Evolutionary conservation across 2,888 invertebrate species (phyloP).

Genomic region (Drosophila neutralis): DNA sequence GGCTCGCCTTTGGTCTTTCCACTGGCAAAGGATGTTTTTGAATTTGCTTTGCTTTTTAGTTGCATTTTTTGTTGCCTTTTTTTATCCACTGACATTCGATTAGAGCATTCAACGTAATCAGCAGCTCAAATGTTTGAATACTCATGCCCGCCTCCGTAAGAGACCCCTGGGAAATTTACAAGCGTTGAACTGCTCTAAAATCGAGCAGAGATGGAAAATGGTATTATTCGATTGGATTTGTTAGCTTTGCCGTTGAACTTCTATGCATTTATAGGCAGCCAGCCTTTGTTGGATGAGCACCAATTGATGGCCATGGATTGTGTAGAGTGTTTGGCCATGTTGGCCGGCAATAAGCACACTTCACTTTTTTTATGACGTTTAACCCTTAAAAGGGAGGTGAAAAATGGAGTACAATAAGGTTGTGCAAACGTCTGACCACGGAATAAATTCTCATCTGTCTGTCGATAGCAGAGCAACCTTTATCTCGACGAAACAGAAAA

Average conservation of each 20-base stretch:
- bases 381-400: background rate
- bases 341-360: background rate
- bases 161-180: conserved; percentile 72
- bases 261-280: background rate
- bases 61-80: conserved; percentile 5
- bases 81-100: conserved; percentile 50
- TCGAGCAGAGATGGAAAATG: conserved; percentile 18
- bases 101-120: conserved; percentile 73
- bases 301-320: conserved; percentile 29
- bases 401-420: background rate
- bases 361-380: background rate
- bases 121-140: conserved; percentile 67
- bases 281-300: background rate
- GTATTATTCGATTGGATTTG: conserved; percentile 17
- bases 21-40: conserved; percentile 5
- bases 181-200: conserved; percentile 56
- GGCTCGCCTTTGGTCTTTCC: background rate
- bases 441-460: background rate
- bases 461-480: background rate
- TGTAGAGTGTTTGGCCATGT: conserved; percentile 23
- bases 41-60: conserved; percentile 26
- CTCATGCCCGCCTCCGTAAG: conserved; percentile 29
- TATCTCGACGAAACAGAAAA: background rate
- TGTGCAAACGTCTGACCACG: background rate
- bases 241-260: conserved; percentile 3